Percentiles rank a stretch among this genome's conserved stretches.
phyloP scores from a whole-genome alignment of 2,888 invertebrate genomes.

The Horisme vitalbata region DNA sequence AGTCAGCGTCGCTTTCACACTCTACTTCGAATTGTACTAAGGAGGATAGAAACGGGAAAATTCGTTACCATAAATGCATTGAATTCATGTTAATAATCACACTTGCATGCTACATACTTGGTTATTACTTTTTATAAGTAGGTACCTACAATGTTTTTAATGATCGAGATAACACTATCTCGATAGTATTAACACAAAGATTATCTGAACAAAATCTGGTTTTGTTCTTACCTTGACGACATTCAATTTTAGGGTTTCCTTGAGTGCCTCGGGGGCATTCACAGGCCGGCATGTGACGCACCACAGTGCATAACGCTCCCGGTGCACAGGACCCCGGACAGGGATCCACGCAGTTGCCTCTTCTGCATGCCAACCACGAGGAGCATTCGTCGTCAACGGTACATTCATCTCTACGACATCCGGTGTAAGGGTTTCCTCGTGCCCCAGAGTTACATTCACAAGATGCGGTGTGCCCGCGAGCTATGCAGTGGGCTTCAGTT shows the following conservation, averaged over 20 bases:
- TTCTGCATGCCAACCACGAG: conserved; percentile 89
- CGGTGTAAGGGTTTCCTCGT: conserved; percentile 90
- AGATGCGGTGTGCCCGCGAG: conserved; percentile 90
- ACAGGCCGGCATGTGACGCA: conserved; percentile 89
- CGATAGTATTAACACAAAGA: too few species aligned
- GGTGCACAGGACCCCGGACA: conserved; percentile 93
- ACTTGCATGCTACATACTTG: too few species aligned
- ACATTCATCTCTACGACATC: conserved; percentile 91
- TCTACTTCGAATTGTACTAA: conserved; percentile 81
- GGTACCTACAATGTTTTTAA: too few species aligned
- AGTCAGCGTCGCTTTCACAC: conserved; percentile 91
- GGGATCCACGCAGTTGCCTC: conserved; percentile 91
- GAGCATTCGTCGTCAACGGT: conserved; percentile 89
- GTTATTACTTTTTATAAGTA: too few species aligned
- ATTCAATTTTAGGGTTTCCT: conserved; percentile 89
- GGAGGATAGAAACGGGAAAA: conserved; percentile 15
- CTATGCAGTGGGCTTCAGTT: conserved; percentile 88
- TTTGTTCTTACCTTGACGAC: conserved; percentile 76
- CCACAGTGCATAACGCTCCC: conserved; percentile 89
- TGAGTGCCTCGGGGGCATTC: conserved; percentile 91
- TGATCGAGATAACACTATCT: too few species aligned
- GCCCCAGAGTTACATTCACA: conserved; percentile 90
- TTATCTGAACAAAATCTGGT: not conserved
- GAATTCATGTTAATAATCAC: too few species aligned
- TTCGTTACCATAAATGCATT: too few species aligned